A percentile compares a stretch with the other conserved stretches of the same genome.
Conservation (phyloP, 2,113 vertebrate species). For the Cyprinodon brontotheroides region DNA sequence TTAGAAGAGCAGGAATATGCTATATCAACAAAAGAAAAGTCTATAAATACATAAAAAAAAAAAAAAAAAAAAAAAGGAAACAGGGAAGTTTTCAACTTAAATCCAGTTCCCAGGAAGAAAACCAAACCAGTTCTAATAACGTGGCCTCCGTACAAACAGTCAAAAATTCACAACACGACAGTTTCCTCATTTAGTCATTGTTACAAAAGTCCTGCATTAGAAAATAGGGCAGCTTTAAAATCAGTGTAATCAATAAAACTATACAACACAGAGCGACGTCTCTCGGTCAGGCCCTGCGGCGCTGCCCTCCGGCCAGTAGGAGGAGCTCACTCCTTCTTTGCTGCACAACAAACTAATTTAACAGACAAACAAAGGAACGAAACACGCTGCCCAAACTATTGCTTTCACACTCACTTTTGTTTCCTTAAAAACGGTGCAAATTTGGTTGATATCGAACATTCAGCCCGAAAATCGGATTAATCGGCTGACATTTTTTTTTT, state of each 20-base stretch:
- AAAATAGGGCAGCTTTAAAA: conserved; percentile 99
- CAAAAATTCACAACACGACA: conserved; percentile 98
- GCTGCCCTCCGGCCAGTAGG: not conserved
- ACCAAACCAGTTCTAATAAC: conserved; percentile 91
- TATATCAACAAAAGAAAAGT: conserved; percentile 91
- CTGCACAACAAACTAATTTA: conserved; percentile 86
- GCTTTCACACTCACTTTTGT: conserved; percentile 86
- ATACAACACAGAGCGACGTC: conserved; percentile 98
- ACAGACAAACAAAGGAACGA: conserved; percentile 84
- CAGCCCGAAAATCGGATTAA: conserved; percentile 92
- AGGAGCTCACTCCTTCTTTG: conserved; percentile 4
- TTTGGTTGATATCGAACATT: conserved; percentile 86
- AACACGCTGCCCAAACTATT: conserved; percentile 97
- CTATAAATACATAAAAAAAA: conserved; percentile 95
- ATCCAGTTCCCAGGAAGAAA: conserved; percentile 89
- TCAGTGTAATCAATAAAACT: conserved; percentile 99
- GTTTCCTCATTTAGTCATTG: conserved; percentile 97
- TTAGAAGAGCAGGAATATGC: conserved; percentile 94
- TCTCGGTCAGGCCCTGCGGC: conserved; percentile 35
- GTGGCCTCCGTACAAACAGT: conserved; percentile 95
- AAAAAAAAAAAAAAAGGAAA: conserved; percentile 81
- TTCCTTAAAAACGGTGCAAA: conserved; percentile 93
- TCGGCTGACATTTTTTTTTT: conserved; percentile 86
- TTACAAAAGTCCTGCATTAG: conserved; percentile 99
- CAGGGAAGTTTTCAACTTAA: conserved; percentile 98